Evolutionary conservation across 2,797 vertebrate species (phyloP).

Genomic region (Gymnodraco acuticeps): DNA sequence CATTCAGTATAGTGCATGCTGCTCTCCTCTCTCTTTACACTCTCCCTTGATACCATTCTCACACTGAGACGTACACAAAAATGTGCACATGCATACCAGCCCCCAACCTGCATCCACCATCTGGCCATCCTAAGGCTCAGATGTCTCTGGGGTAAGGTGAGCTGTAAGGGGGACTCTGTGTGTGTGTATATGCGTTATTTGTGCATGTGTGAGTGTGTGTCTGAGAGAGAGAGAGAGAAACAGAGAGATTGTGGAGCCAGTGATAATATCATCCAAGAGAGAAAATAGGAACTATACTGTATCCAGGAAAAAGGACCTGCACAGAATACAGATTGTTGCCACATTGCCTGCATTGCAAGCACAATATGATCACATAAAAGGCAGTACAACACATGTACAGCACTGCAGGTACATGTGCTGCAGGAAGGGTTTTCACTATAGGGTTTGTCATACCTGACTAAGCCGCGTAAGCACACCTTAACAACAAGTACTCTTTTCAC

Average conservation of each 20-base stretch:
- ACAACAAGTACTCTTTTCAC: constrained; percentile 62
- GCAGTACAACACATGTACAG: constrained; percentile 47
- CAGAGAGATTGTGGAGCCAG: constrained; percentile 1
- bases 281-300: constrained; percentile 1
- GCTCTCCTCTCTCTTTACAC: constrained; percentile 11
- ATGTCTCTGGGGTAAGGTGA: constrained; percentile 81
- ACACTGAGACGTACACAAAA: constrained; percentile 59
- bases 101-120: constrained; percentile 81
- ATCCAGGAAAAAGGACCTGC: constrained; percentile 8
- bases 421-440: constrained; percentile 35
- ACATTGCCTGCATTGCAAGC: not conserved
- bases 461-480: constrained; percentile 53
- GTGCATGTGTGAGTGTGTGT: constrained; percentile 8
- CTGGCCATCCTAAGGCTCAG: constrained; percentile 79
- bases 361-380: constrained; percentile 10
- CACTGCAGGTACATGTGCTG: constrained; percentile 48
- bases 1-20: not conserved
- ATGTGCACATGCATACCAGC: constrained; percentile 68
- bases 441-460: constrained; percentile 52
- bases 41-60: constrained; percentile 42
- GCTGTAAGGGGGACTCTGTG: constrained; percentile 55
- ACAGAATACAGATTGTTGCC: constrained; percentile 15
- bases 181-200: constrained; percentile 25
- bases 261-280: constrained; percentile 18
- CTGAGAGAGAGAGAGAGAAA: not conserved